phyloP scores from a whole-genome alignment of 2,888 invertebrate genomes.

The Xanthia icteritia region DNA sequence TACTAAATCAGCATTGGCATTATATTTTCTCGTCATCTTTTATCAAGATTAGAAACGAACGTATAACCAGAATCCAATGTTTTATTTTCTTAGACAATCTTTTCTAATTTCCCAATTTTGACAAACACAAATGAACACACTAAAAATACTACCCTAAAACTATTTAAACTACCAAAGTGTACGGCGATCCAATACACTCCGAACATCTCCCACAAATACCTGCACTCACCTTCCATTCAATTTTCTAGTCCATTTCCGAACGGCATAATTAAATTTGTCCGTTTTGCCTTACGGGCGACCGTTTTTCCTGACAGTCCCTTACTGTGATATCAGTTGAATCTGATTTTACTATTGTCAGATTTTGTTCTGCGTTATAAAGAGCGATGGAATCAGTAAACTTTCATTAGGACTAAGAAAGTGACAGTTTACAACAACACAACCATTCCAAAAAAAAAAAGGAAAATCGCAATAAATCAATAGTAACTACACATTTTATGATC shows the following conservation, averaged over 20 bases:
- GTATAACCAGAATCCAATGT: too few relatives aligned
- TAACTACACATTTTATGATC: background rate
- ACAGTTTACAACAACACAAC: background rate
- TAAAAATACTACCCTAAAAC: conserved; percentile 8
- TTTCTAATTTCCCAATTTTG: background rate
- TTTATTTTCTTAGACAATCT: too few relatives aligned
- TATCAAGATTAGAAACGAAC: too few relatives aligned
- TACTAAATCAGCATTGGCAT: too few relatives aligned
- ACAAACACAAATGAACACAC: conserved; percentile 2
- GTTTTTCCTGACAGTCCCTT: conserved; percentile 43
- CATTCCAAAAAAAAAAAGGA: background rate
- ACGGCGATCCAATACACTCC: conserved; percentile 35
- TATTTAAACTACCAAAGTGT: conserved; percentile 43
- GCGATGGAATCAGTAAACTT: background rate
- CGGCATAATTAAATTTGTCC: conserved; percentile 86
- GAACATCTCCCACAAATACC: conserved; percentile 72
- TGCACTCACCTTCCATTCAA: conserved; percentile 78
- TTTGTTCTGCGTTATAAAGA: conserved; percentile 32
- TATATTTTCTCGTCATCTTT: too few relatives aligned
- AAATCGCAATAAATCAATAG: background rate
- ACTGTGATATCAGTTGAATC: conserved; percentile 51
- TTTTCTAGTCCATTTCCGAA: conserved; percentile 88
- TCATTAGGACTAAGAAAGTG: background rate
- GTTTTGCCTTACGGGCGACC: conserved; percentile 70
- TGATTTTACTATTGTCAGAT: conserved; percentile 46